Percentiles rank a stretch among this genome's conserved stretches.
Conservation (phyloP, 2,797 vertebrate species). For the Falco rusticolus region DNA sequence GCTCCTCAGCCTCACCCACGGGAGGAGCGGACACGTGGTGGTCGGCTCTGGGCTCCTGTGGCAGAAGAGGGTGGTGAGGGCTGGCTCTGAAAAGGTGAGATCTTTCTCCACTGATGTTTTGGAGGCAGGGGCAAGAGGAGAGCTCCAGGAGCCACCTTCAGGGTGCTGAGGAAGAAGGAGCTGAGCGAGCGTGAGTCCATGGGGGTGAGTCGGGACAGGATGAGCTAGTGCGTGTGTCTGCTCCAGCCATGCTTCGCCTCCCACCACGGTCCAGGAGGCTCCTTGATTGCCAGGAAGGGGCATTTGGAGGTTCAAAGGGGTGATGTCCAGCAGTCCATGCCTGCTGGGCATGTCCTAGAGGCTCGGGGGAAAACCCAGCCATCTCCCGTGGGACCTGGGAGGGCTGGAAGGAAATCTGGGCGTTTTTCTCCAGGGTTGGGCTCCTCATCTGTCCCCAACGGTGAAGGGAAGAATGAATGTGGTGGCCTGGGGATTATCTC, state of each 20-base stretch:
- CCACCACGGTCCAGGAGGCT: background rate
- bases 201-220: background rate
- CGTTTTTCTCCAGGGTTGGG: background rate
- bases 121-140: background rate
- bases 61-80: background rate
- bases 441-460: rapidly evolving
- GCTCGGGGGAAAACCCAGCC: background rate
- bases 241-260: background rate
- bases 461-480: background rate
- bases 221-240: rapidly evolving
- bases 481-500: background rate
- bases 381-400: background rate
- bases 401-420: background rate
- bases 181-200: background rate
- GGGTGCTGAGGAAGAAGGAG: background rate
- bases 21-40: background rate
- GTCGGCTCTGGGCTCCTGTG: rapidly evolving
- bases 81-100: background rate
- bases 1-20: background rate
- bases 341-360: background rate
- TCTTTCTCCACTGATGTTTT: background rate
- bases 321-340: background rate
- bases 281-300: background rate
- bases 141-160: background rate
- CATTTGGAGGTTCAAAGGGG: background rate